Evolutionary conservation across 2,797 vertebrate species (phyloP).

Genomic region (Dendrocincla fuliginosa): DNA sequence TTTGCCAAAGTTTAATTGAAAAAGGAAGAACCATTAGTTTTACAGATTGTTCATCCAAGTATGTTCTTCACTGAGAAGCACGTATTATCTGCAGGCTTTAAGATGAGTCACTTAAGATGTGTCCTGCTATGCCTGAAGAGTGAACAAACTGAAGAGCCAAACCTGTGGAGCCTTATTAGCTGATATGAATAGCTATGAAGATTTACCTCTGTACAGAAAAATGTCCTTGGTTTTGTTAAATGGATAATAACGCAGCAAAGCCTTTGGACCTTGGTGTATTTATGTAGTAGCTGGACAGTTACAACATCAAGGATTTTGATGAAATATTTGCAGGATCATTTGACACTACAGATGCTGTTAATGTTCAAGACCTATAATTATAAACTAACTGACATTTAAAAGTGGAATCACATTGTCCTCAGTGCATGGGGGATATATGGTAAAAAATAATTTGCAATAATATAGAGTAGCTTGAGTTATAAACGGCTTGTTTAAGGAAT

Average conservation of each 20-base stretch:
- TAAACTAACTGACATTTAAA: not conserved
- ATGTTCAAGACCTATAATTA: not conserved
- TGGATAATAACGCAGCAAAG: not conserved
- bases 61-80: conserved; percentile 40
- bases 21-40: conserved; percentile 49
- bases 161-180: not conserved
- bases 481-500: not conserved
- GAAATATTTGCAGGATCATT: not conserved
- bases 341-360: not conserved
- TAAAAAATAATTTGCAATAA: not conserved
- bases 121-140: conserved; percentile 1
- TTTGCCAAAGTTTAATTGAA: conserved; percentile 44
- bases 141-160: not conserved
- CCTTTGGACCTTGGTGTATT: not conserved
- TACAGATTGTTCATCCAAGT: conserved; percentile 55
- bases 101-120: conserved; percentile 8
- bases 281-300: not conserved
- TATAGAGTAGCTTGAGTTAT: not conserved
- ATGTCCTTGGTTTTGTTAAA: not conserved
- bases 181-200: not conserved
- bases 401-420: not conserved
- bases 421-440: not conserved
- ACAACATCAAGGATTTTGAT: not conserved
- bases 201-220: not conserved
- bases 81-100: conserved; percentile 3